These are phyloP conservation scores for Corella eumyota DNA, from an alignment of 23 tunicate genomes.

Conservation along the genomic window DNA sequence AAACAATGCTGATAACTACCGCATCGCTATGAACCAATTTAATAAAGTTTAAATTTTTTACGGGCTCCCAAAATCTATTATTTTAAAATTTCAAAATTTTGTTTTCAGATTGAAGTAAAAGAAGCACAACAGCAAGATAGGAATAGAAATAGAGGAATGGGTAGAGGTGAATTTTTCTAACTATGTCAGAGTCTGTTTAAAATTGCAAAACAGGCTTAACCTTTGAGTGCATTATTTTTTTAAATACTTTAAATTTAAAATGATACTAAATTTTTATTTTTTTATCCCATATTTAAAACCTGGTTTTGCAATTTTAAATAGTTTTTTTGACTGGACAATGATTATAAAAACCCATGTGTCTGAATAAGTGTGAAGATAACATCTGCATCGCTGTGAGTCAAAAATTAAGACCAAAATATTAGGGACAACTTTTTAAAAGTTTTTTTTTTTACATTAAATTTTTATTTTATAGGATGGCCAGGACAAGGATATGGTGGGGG, in stretches of 20 bases:
- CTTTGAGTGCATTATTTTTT: no score
- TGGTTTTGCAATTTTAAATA: neutral
- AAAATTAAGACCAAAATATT: neutral
- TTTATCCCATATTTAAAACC: no score
- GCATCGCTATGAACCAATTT: no score
- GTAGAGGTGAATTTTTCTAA: constrained; percentile 15
- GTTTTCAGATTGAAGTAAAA: constrained; percentile 55
- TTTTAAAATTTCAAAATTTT: no score
- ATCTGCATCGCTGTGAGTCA: constrained; percentile 79
- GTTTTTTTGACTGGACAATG: constrained; percentile 17
- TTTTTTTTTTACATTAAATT: neutral
- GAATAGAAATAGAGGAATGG: constrained; percentile 16
- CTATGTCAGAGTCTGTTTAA: neutral
- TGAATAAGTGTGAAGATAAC: constrained; percentile 46
- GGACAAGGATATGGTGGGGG: no score
- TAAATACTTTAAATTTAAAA: no score
- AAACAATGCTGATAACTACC: no score
- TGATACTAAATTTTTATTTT: no score
- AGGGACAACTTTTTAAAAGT: neutral
- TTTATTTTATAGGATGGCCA: no score
- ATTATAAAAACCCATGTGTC: constrained; percentile 71
- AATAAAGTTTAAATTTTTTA: no score
- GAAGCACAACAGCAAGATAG: constrained; percentile 30
- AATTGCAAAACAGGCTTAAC: no score
- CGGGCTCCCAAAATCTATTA: no score